Conservation (phyloP, 2,888 invertebrate genomes). For the Oligia strigilis region DNA sequence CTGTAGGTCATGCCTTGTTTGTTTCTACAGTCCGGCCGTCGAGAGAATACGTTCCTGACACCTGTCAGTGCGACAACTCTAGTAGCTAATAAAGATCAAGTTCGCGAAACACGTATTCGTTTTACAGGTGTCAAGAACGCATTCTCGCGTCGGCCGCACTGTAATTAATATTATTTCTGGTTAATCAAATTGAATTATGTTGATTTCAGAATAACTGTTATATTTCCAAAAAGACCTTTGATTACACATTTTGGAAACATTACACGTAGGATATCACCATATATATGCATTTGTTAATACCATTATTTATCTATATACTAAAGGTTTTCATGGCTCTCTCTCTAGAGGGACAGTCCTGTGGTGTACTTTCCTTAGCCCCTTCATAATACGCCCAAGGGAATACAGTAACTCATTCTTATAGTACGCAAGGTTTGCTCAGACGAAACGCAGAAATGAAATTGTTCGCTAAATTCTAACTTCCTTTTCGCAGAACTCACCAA, state of each 20-base stretch:
- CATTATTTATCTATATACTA: too few relatives aligned
- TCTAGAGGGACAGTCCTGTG: not conserved
- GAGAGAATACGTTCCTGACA: too few relatives aligned
- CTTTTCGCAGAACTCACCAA: not conserved
- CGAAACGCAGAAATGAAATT: constrained; percentile 12
- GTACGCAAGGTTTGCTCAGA: not conserved
- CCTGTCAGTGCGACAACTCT: too few relatives aligned
- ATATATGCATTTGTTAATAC: not conserved
- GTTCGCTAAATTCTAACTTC: not conserved
- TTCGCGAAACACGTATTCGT: too few relatives aligned
- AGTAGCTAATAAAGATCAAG: too few relatives aligned
- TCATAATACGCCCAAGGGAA: not conserved
- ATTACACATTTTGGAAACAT: not conserved
- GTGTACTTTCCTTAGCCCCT: not conserved
- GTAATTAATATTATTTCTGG: not conserved
- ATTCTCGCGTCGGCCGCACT: too few relatives aligned
- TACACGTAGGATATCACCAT: not conserved
- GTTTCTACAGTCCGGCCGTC: too few relatives aligned
- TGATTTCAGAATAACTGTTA: not conserved
- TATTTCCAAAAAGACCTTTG: not conserved
- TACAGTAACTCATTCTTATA: not conserved
- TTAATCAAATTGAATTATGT: not conserved
- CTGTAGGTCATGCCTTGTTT: too few relatives aligned
- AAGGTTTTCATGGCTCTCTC: too few relatives aligned
- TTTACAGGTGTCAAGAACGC: too few relatives aligned